Base-by-base conservation (phyloP, 1,140 invertebrate genomes). In the Harlomillsia oculata region DNA sequence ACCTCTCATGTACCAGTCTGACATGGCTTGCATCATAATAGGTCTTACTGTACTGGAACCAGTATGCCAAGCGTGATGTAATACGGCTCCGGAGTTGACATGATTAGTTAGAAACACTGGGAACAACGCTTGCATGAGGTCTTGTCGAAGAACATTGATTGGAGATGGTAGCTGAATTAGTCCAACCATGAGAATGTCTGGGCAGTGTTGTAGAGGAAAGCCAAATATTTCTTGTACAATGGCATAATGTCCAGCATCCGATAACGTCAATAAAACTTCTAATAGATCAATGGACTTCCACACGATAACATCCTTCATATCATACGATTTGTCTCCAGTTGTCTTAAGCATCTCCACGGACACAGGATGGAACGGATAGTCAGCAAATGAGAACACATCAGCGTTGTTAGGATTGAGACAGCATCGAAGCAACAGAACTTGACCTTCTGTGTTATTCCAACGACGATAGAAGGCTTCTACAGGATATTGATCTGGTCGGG, bases 11-110 rank as follows among this genome's bases (percentile, higher is more conserved):
- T 97, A 97, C 90, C 92, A 97, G 52, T 97, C 93, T 2, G 89
- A 89, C 93, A 98, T 97, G 0, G 91, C 81, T 65, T 92, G 88
- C 84, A 97, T 95, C 29, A 97, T 87, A 39, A 93, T 83, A 4
- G 84, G 81, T 55, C 89, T 83, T 32, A 89, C 78, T 49, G 80
- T 80, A 75, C 63, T 80, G 81, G 56, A 43, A 29, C 73, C 70
- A 74, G 75, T 71, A 62, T 78, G 89, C 95, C 95, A 97, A 1
- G 91, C 90, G 70, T 92, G 85, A 72, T 96, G 90, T 21, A 98
- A 74, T 50, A 97, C 87, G 14, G 89, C 87, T 57, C 81, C 89
- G 45, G 88, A 88, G 72, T 97, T 97, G 1, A 89, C 88, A 78
- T 97, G 92, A 75, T 93, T 95, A 13, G 84, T 83, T 14, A 97